phyloP scores from a whole-genome alignment of 2,797 vertebrate genomes.

The Lithobates sylvaticus region DNA sequence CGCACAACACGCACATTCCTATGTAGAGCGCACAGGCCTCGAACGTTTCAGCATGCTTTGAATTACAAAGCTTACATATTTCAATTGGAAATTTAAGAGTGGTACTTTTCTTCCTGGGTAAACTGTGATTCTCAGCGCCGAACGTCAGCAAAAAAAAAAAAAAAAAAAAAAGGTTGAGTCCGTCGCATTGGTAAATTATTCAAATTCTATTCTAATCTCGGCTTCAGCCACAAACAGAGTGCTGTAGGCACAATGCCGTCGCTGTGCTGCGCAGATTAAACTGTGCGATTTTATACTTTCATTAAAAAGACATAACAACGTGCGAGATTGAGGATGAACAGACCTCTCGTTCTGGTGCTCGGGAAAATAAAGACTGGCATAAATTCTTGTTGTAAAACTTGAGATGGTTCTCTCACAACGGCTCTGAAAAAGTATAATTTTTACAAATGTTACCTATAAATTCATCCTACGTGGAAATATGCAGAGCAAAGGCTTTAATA shows the following conservation, averaged over 20 bases:
- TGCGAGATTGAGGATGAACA: slow-evolving; percentile 62
- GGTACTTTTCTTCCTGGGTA: slow-evolving; percentile 45
- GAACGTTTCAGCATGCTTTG: slow-evolving; percentile 3
- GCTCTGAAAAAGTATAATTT: slow-evolving; percentile 63
- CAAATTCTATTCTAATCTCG: slow-evolving; percentile 61
- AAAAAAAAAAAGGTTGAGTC: slow-evolving; percentile 53
- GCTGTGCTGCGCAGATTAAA: slow-evolving; percentile 62
- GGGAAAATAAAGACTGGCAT: slow-evolving; percentile 62
- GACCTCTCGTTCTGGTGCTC: slow-evolving; percentile 60
- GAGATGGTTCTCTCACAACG: slow-evolving; percentile 63
- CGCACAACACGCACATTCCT: neutral
- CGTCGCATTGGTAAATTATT: slow-evolving; percentile 63
- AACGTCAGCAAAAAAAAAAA: slow-evolving; percentile 13
- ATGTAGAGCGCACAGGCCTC: neutral
- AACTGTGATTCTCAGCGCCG: slow-evolving; percentile 48
- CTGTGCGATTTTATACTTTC: slow-evolving; percentile 63
- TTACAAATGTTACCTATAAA: slow-evolving; percentile 62
- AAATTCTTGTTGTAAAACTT: slow-evolving; percentile 64
- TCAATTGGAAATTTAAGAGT: slow-evolving; percentile 39
- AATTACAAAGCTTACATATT: slow-evolving; percentile 46
- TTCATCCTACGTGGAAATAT: slow-evolving; percentile 61
- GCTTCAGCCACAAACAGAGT: slow-evolving; percentile 56
- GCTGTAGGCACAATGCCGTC: slow-evolving; percentile 61
- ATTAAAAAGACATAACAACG: slow-evolving; percentile 64
- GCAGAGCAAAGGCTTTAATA: slow-evolving; percentile 59